A percentile compares a stretch with the other conserved stretches of the same genome.
These are phyloP conservation scores for Periophthalmodon schlosseri DNA, from an alignment of 2,113 vertebrate species.

Conservation along the genomic window DNA sequence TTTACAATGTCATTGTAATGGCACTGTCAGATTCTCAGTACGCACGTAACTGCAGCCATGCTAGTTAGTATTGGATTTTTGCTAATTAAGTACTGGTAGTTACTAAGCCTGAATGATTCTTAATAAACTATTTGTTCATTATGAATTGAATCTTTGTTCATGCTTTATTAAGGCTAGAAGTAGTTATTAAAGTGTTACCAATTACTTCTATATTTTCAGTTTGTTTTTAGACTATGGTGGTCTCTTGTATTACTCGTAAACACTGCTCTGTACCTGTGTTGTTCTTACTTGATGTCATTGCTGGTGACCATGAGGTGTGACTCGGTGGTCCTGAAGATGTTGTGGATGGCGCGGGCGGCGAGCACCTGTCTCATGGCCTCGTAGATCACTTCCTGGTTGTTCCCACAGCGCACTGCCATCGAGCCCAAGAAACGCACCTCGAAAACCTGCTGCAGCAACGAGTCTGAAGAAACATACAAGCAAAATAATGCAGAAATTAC, in stretches of 20 bases:
- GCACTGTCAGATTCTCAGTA: no score
- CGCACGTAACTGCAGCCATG: no score
- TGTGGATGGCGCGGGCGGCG: slow-evolving; percentile 95
- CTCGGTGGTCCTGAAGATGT: slow-evolving; percentile 95
- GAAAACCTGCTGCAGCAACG: slow-evolving; percentile 93
- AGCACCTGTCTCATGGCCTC: slow-evolving; percentile 98
- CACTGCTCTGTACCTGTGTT: background rate
- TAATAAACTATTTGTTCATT: no score
- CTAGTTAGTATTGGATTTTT: no score
- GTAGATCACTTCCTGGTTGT: slow-evolving; percentile 88
- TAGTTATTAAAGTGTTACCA: no score
- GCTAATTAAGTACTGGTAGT: no score
- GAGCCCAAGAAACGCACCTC: slow-evolving; percentile 93
- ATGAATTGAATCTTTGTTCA: no score
- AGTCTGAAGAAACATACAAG: slow-evolving; percentile 75
- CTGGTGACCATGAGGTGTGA: slow-evolving; percentile 96
- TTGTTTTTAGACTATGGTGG: no score
- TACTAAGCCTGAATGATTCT: no score
- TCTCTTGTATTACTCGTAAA: background rate
- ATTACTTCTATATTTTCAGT: no score
- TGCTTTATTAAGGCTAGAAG: no score
- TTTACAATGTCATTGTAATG: no score
- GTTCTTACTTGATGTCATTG: slow-evolving; percentile 81
- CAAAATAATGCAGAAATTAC: background rate
- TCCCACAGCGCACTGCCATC: slow-evolving; percentile 89